These are phyloP conservation scores for Tokudaia tokunoshimensis DNA, from an alignment of 2,797 vertebrate species.

Conservation along the genomic window DNA sequence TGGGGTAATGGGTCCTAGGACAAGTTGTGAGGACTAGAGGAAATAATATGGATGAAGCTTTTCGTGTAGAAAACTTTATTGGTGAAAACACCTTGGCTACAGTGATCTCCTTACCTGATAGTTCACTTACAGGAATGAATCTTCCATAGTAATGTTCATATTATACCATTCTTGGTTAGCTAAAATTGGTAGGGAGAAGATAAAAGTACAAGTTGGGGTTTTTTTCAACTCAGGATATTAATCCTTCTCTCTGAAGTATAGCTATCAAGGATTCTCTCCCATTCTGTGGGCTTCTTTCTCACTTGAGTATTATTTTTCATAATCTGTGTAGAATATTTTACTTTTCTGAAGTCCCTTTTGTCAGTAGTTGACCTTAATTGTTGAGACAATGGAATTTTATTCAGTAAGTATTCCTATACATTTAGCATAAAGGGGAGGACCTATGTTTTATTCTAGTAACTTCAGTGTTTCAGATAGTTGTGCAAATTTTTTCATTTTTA, in stretches of 20 bases:
- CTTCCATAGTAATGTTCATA: not conserved
- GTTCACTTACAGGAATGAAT: not conserved
- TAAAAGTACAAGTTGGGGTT: not conserved
- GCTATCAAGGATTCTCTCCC: too few relatives aligned
- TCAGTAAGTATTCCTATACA: not conserved
- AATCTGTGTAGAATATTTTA: not conserved
- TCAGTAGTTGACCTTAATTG: not conserved
- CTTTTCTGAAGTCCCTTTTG: not conserved
- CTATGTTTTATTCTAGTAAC: not conserved
- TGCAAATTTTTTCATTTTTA: not conserved
- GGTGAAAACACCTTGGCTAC: not conserved
- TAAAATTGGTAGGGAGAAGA: not conserved
- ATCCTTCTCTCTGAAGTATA: not conserved
- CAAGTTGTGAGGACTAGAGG: not conserved
- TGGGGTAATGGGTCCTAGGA: not conserved
- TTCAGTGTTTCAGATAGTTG: not conserved
- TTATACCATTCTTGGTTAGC: not conserved
- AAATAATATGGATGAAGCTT: not conserved
- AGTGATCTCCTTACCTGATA: not conserved
- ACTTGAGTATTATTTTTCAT: not conserved
- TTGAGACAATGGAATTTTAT: not conserved
- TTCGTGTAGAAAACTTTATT: not conserved
- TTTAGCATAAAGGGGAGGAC: not conserved
- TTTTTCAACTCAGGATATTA: not conserved
- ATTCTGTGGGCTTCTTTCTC: not conserved